Conservation (phyloP, 2,888 invertebrate species). For the Lasioglossum calceatum region DNA sequence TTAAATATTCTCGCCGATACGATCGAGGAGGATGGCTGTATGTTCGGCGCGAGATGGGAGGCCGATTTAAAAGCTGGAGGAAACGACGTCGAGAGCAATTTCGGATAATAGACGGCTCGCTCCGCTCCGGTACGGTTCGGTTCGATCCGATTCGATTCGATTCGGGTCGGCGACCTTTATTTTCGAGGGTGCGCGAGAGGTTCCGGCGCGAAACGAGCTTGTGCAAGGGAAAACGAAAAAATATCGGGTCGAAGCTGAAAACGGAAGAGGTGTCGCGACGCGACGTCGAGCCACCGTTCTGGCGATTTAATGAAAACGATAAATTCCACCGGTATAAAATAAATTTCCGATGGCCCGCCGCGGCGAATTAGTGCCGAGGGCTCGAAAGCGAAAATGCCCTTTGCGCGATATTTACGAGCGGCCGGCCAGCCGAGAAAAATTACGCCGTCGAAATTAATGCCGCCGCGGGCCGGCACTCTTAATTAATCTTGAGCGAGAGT, state of each 20-base stretch:
- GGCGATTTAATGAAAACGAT: conserved; percentile 73
- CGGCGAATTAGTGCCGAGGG: conserved; percentile 48
- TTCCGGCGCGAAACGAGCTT: neutral
- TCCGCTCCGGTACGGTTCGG: neutral
- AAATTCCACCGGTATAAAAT: conserved; percentile 68
- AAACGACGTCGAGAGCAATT: conserved; percentile 27
- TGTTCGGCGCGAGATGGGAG: neutral
- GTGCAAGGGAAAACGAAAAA: neutral
- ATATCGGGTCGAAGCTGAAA: conserved; percentile 9
- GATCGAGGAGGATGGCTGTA: neutral
- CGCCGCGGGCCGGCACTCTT: neutral
- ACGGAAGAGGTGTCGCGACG: conserved; percentile 24
- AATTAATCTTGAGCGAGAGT: conserved; percentile 22
- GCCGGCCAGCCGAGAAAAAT: conserved; percentile 22
- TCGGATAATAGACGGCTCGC: conserved; percentile 30
- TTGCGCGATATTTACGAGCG: conserved; percentile 29
- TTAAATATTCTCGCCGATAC: neutral
- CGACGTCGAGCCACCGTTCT: neutral
- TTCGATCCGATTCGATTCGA: neutral
- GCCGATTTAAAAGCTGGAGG: conserved; percentile 29
- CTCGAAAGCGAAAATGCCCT: conserved; percentile 18
- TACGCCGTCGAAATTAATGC: conserved; percentile 25
- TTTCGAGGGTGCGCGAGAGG: conserved; percentile 13
- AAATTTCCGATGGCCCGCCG: conserved; percentile 59
- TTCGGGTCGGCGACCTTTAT: conserved; percentile 44